These are phyloP conservation scores for Tragelaphus strepsiceros DNA, from an alignment of 2,113 vertebrate genomes.

Conservation along the genomic window DNA sequence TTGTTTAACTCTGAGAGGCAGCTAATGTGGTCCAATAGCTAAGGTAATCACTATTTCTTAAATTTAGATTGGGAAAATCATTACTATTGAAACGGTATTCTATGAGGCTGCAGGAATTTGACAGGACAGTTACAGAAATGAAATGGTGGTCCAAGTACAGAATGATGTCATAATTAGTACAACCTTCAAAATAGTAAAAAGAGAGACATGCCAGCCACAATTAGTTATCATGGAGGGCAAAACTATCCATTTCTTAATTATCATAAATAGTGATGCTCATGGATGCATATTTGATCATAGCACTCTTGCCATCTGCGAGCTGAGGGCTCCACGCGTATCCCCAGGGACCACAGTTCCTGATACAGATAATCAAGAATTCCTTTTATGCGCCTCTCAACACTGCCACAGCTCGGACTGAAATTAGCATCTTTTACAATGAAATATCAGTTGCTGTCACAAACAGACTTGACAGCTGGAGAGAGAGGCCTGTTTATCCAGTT, in stretches of 20 bases:
- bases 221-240: slow-evolving; percentile 74
- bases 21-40: neutral
- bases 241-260: slow-evolving; percentile 78
- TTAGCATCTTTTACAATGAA: slow-evolving; percentile 85
- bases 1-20: neutral
- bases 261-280: slow-evolving; percentile 77
- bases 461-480: slow-evolving; percentile 78
- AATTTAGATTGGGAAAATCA: neutral
- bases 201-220: slow-evolving; percentile 65
- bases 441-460: slow-evolving; percentile 80
- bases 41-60: slow-evolving; percentile 13
- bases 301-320: slow-evolving; percentile 82
- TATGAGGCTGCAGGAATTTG: neutral
- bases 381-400: slow-evolving; percentile 79
- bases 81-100: neutral
- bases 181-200: slow-evolving; percentile 29
- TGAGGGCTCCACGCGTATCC: slow-evolving; percentile 78
- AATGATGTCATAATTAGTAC: neutral
- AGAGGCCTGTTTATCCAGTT: slow-evolving; percentile 76
- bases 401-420: slow-evolving; percentile 77
- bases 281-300: slow-evolving; percentile 86
- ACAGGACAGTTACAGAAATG: neutral
- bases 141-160: neutral
- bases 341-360: slow-evolving; percentile 73
- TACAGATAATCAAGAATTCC: slow-evolving; percentile 84